phyloP scores from a whole-genome alignment of 2,113 vertebrate species.

The Oncorhynchus masou region DNA sequence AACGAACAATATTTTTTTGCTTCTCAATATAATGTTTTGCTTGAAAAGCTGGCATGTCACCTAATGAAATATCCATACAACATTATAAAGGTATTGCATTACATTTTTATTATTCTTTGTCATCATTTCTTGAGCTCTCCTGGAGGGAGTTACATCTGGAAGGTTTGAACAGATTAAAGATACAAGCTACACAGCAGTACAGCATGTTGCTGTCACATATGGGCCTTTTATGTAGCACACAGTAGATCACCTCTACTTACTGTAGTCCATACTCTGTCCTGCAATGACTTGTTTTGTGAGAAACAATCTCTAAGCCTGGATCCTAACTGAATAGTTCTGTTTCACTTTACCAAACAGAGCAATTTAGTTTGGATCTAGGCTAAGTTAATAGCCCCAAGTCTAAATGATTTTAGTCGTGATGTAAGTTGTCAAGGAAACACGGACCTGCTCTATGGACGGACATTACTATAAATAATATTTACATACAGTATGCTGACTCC shows the following conservation, averaged over 20 bases:
- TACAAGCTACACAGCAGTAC: slow-evolving; percentile 62
- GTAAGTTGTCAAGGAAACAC: slow-evolving; percentile 32
- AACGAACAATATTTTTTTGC: neutral
- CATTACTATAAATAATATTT: slow-evolving; percentile 14
- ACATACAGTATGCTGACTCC: slow-evolving; percentile 39
- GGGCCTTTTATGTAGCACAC: slow-evolving; percentile 22
- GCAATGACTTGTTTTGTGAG: slow-evolving; percentile 3
- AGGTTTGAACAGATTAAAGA: slow-evolving; percentile 56
- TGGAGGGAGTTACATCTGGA: slow-evolving; percentile 54
- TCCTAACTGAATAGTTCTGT: neutral
- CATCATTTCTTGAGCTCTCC: slow-evolving; percentile 49
- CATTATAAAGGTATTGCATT: slow-evolving; percentile 51
- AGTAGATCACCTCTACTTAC: neutral
- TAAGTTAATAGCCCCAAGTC: neutral
- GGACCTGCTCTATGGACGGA: slow-evolving; percentile 34
- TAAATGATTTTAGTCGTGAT: slow-evolving; percentile 4
- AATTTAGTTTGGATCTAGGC: too few species aligned
- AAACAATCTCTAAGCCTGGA: slow-evolving; percentile 15
- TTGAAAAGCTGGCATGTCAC: neutral
- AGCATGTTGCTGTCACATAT: slow-evolving; percentile 61
- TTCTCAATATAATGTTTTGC: neutral
- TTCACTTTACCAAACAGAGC: neutral
- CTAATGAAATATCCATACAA: neutral
- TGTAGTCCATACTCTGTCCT: neutral
- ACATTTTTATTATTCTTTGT: slow-evolving; percentile 64